Base-by-base conservation (phyloP, 2,888 invertebrate species). In the Muschampia plurimacula region DNA sequence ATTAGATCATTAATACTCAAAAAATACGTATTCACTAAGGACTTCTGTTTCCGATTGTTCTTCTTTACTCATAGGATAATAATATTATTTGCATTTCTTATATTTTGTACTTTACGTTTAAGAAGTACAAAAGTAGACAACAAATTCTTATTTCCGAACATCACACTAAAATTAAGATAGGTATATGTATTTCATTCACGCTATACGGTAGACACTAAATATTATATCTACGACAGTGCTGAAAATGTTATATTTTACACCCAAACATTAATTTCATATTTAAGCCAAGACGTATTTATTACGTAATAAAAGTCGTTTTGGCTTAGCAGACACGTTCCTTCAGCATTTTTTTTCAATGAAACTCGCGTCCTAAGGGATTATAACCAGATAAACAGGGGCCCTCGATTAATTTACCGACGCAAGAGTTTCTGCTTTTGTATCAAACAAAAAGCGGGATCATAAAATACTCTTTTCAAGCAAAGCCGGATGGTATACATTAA, bases 321-420 rank as follows among this genome's bases (percentile, higher is more conserved):
- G 67, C 67, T 60, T 28, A 67, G 15, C 39, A 36, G n/a, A 22
- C 13, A 15, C 15, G 32, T 44, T 59, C 13, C 59, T 46, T 12
- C 44, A 28, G 57, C 41, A 32, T 57, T 52, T 62, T 55, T 15
- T 69, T 62, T 69, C 49, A 39, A 62, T 69, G 13, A 77, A 79
- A 72, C 36, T 73, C 74, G 75, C 75, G 75, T 78, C 78, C 74
- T 75, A 15, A 60, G 78, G 80, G 80, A 81, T 82, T 82, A 82
- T 76, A 74, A 70, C 67, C 72, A 77, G 77, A 80, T 78, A 80
- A 80, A 81, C 81, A 78, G 76, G 73, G 74, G 77, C 69, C 76
- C 72, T 77, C 78, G 79, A 81, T 82, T 82, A 83, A 83, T 83
- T 80, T 82, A 82, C 83, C 80, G 82, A 80, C 80, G 75, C 74